Base-by-base conservation (phyloP, 2,113 vertebrate genomes). In the Cyphomyrus plagiostoma region DNA sequence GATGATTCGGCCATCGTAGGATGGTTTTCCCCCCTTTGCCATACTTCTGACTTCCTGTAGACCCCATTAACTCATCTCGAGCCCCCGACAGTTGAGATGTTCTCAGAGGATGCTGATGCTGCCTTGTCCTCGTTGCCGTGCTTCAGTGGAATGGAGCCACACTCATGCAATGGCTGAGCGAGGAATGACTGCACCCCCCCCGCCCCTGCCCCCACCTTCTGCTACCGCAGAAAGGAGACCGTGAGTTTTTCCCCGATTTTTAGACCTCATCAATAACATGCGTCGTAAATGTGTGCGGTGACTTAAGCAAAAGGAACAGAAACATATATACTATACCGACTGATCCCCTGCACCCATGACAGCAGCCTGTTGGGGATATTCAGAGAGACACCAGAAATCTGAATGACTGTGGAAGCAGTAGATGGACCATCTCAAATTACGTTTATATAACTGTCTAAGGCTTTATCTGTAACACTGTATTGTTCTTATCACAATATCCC, bases 341-440 rank as follows among this genome's bases (percentile, higher is more conserved):
- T 91, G 88, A 86, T 88, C 90, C 82, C 91, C 88, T 39, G 85
- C 21, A 50, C 89, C 90, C 84, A 86, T 48, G 15, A 87, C 88
- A 74, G 90, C 82, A 88, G 90, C 91, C 92, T 93, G 91, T 90
- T 89, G 87, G 87, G 88, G 56, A 92, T 86, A 89, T 91, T 90
- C 86, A 91, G 77, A 90, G 91, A 91, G 70, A 91, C 80, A 89
- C 49, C 26, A 86, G 42, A 88, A 85, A 86, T 89, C 42, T 50
- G n/a, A 77, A 88, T 88, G 35, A 70, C 77, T 15, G 4, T 39
- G 30, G 30, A 70, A 70, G 26, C 77, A 84, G 17, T 46, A 49
- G 19, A 35, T 19, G 86, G 86, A n/a, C 52, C 52, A 23, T 66
- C 8, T 83, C 30, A 19, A 53, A 46, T 62, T 46, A 23, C 21